Evolutionary conservation across 2,797 vertebrate genomes (phyloP).

Genomic region (Acanthornis magna): DNA sequence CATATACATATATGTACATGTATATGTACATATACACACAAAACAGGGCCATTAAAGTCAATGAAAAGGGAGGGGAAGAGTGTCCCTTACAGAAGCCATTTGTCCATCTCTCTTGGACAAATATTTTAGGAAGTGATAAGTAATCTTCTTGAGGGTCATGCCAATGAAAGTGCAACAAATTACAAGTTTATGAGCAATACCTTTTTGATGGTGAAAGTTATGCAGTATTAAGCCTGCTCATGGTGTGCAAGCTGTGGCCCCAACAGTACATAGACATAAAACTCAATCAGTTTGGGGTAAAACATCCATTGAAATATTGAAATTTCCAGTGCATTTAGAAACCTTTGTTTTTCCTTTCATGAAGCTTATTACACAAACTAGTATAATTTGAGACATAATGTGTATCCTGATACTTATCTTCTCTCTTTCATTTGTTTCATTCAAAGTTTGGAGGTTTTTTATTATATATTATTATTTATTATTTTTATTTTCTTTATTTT

Average conservation of each 20-base stretch:
- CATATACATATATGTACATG: no score
- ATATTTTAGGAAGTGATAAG: background rate
- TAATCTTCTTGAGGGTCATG: background rate
- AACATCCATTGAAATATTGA: background rate
- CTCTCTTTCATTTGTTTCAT: background rate
- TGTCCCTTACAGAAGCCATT: background rate
- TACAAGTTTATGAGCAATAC: background rate
- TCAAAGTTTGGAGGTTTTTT: fast-evolving
- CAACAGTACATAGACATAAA: background rate
- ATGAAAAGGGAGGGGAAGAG: background rate
- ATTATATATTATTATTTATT: background rate
- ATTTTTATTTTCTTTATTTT: background rate
- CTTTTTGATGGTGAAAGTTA: background rate
- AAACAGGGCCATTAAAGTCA: background rate
- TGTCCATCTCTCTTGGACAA: background rate
- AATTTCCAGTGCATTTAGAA: background rate
- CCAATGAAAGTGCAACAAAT: background rate
- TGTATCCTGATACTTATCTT: background rate
- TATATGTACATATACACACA: no score
- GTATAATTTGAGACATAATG: background rate
- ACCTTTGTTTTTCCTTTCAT: background rate
- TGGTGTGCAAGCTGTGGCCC: background rate
- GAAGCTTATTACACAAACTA: background rate
- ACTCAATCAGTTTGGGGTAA: background rate
- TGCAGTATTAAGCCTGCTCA: background rate